These are phyloP conservation scores for Drosophila longiperda DNA, from an alignment of 2,888 invertebrate species.

Conservation along the genomic window DNA sequence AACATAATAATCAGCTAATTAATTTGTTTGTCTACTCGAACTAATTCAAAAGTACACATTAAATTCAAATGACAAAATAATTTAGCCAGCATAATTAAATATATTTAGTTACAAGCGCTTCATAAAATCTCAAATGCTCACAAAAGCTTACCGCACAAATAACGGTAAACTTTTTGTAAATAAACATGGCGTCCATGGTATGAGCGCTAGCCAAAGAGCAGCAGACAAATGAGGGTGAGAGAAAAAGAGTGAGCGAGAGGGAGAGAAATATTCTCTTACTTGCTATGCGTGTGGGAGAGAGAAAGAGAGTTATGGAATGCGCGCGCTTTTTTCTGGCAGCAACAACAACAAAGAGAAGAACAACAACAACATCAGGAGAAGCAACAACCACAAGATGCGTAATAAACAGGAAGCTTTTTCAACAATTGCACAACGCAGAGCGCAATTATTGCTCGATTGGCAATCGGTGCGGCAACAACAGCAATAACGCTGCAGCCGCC, in stretches of 20 bases:
- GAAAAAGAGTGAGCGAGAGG: constrained; percentile 23
- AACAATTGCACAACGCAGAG: constrained; percentile 68
- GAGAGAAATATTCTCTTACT: constrained; percentile 9
- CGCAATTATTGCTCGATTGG: constrained; percentile 73
- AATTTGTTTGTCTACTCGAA: not conserved
- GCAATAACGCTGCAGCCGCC: constrained; percentile 51
- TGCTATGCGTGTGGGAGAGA: constrained; percentile 30
- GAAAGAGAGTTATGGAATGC: constrained; percentile 68
- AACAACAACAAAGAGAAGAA: constrained; percentile 21
- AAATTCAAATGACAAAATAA: not conserved
- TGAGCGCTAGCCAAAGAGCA: constrained; percentile 53
- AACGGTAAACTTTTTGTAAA: constrained; percentile 74
- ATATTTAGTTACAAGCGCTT: not conserved
- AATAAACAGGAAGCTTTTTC: constrained; percentile 75
- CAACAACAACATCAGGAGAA: constrained; percentile 16
- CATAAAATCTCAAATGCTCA: constrained; percentile 11
- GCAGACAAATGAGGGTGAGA: constrained; percentile 17
- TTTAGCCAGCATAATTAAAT: not conserved
- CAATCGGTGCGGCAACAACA: constrained; percentile 74
- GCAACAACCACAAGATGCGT: constrained; percentile 23
- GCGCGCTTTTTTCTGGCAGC: constrained; percentile 67
- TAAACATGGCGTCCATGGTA: constrained; percentile 71
- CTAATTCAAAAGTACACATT: not conserved
- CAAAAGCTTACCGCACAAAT: constrained; percentile 32
- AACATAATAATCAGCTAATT: not conserved